Percentiles rank a stretch among this genome's conserved stretches.
Conservation (phyloP, 2,888 invertebrate species). For the Dasysyrphus tricinctus region DNA sequence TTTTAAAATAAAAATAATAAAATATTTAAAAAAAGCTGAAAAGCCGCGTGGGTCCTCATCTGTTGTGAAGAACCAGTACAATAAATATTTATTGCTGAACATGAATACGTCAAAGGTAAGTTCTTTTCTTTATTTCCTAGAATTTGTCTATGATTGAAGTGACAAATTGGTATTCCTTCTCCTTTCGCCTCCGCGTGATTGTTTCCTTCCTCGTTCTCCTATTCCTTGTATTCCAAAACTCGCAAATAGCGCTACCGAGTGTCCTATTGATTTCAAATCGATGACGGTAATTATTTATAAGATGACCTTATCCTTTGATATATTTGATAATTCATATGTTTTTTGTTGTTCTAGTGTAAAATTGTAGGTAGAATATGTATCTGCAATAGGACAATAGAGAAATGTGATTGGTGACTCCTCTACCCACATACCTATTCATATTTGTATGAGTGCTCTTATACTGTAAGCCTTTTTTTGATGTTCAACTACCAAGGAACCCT, state of each 20-base stretch:
- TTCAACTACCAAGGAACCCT: neutral
- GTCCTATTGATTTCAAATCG: conserved; percentile 2
- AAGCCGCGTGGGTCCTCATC: conserved; percentile 5
- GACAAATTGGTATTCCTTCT: neutral
- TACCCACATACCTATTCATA: neutral
- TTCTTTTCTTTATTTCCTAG: neutral
- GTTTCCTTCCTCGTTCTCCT: neutral
- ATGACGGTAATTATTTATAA: neutral
- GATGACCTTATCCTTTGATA: conserved; percentile 1
- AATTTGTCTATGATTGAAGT: neutral
- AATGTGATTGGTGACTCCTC: neutral
- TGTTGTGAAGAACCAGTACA: neutral
- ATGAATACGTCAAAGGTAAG: conserved; percentile 9
- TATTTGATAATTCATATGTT: neutral
- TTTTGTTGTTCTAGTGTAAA: neutral
- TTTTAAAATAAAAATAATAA: neutral
- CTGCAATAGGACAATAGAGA: neutral
- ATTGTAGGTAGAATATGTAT: neutral
- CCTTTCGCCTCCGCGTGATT: neutral
- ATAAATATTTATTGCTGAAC: neutral
- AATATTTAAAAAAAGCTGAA: neutral
- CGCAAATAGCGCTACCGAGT: neutral
- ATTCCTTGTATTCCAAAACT: neutral
- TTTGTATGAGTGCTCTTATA: neutral
- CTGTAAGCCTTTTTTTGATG: neutral